Percentiles rank a stretch among this genome's conserved stretches.
Conservation (phyloP, 2,888 invertebrate species). For the Gymnosoma rotundatum region DNA sequence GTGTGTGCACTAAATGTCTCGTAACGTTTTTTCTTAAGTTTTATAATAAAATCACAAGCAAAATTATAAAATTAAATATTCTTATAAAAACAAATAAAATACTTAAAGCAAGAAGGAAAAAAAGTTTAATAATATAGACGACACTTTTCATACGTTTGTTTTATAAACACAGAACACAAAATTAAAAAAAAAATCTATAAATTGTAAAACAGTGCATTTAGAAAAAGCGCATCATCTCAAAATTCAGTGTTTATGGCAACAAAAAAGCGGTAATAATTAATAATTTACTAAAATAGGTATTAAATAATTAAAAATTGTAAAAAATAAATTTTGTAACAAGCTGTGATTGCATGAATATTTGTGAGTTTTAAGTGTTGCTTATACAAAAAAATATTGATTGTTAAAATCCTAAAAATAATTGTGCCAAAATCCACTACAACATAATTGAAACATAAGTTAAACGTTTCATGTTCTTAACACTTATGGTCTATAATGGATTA, state of each 20-base stretch:
- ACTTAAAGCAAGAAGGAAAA: conserved; percentile 48
- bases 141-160: conserved; percentile 26
- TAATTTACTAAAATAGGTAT: background rate
- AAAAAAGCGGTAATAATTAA: conserved; percentile 51
- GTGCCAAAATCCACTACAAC: too few relatives aligned
- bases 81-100: conserved; percentile 44
- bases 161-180: conserved; percentile 36
- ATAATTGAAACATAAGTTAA: too few relatives aligned
- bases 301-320: background rate
- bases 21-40: conserved; percentile 76
- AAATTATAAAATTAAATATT: conserved; percentile 57
- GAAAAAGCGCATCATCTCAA: conserved; percentile 7
- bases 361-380: too few relatives aligned
- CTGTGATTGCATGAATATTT: too few relatives aligned
- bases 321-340: background rate
- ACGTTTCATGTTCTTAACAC: background rate
- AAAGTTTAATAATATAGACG: conserved; percentile 26
- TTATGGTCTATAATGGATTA: conserved; percentile 39
- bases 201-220: conserved; percentile 31
- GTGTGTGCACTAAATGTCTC: conserved; percentile 80
- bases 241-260: conserved; percentile 23
- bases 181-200: background rate
- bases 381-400: background rate
- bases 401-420: too few relatives aligned
- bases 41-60: conserved; percentile 69